Evolutionary conservation across 2,113 vertebrate species (phyloP).

Genomic region (Oryzias celebensis): DNA sequence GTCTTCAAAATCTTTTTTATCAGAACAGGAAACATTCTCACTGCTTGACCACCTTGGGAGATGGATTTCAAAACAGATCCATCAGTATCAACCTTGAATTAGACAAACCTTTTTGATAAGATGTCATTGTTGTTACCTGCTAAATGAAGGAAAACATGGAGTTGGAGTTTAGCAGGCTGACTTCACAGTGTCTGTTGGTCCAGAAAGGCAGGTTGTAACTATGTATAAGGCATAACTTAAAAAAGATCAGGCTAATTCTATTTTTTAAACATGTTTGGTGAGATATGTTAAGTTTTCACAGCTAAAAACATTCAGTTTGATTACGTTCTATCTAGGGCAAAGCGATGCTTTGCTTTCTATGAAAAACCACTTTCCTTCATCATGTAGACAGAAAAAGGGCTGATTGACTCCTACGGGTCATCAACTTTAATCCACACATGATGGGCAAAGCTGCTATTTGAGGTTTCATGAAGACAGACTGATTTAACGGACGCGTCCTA

Average conservation of each 20-base stretch:
- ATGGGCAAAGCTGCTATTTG: background rate
- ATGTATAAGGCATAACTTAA: too few species aligned
- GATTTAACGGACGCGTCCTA: background rate
- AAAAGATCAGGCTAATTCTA: too few species aligned
- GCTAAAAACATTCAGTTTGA: too few species aligned
- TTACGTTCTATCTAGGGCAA: too few species aligned
- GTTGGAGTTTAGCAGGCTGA: too few species aligned
- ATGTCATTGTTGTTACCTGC: slow-evolving; percentile 15
- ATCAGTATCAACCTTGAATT: background rate
- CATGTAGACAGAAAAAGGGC: background rate
- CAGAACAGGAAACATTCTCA: slow-evolving; percentile 11
- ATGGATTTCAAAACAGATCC: slow-evolving; percentile 22
- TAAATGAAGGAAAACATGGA: slow-evolving; percentile 1
- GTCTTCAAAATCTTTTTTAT: slow-evolving; percentile 10
- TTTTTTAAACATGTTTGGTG: too few species aligned
- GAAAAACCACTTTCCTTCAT: slow-evolving; percentile 24
- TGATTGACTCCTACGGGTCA: slow-evolving; percentile 16
- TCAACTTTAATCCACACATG: background rate
- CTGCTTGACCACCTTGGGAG: background rate
- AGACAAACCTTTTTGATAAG: slow-evolving; percentile 32
- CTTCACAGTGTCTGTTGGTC: too few species aligned
- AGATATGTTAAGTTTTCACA: too few species aligned
- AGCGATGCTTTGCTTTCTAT: too few species aligned
- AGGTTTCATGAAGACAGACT: background rate
- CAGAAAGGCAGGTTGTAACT: too few species aligned